Evolutionary conservation across 2,888 invertebrate species (phyloP), one percentile per base, ranked within the genome.

Genomic region (Andrena camellia): DNA sequence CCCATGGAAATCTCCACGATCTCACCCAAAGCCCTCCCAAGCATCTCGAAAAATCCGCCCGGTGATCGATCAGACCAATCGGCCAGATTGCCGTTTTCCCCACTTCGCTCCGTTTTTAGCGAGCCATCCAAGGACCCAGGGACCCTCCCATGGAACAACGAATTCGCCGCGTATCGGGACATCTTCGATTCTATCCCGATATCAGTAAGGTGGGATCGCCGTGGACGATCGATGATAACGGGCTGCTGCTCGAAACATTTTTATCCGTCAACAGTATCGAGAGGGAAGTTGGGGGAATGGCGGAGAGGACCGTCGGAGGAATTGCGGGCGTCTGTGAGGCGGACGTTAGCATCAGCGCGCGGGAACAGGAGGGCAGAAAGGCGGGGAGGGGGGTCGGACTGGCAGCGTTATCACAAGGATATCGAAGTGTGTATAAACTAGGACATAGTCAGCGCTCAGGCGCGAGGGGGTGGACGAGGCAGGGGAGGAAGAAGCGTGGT

Each of bases 381-480:
- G 73, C 52, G 48, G 29, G n/a, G 71, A 81, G 23, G 29, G 29
- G 23, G 59, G 20, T 26, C 42, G 50, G 64, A 17, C 62, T 69
- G 59, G 63, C 42, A 73, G 76, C 82, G 84, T 87, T 92, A 93
- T 93, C 93, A 86, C 85, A 83, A 84, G 91, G 91, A 92, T 93
- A 93, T 93, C 93, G 91, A 92, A 90, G 89, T 90, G 90, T 89
- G 91, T 91, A 93, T 93, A 92, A 93, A 93, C 90, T 93, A 89
- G 93, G 91, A 92, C 91, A 91, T 88, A 88, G 87, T 83, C 87
- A 77, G 81, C 81, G 86, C 79, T 81, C 68, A 78, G 90, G 86
- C 88, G 86, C 64, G 80, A 67, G 72, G 74, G 59, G 69, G 69
- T 70, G 74, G 54, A 68, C 70, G 60, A 29, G 48, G 70, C 10